Evolutionary conservation across 1,140 invertebrate species (phyloP).

Genomic region (Orchesella cincta): DNA sequence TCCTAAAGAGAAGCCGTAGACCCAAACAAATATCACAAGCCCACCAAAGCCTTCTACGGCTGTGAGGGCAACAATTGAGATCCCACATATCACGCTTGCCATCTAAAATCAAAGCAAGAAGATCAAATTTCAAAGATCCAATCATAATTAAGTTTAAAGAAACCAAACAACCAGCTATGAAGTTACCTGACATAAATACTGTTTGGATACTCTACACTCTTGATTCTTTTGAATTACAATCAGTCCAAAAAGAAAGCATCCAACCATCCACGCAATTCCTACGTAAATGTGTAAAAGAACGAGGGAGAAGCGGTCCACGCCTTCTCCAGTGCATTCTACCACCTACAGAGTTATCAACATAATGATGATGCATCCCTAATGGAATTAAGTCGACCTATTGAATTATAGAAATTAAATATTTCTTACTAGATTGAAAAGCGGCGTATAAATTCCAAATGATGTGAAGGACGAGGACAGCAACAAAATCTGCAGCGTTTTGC

Average conservation of each 20-base stretch:
- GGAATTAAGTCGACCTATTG: background rate
- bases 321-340: conserved; percentile 60
- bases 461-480: conserved; percentile 75
- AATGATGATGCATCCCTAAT: too few species aligned
- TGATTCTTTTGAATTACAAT: conserved; percentile 78
- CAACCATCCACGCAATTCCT: conserved; percentile 78
- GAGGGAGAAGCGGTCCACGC: conserved; percentile 68
- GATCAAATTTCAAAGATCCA: background rate
- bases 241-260: conserved; percentile 77
- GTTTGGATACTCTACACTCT: conserved; percentile 80
- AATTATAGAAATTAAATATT: background rate
- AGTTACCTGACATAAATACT: conserved; percentile 70
- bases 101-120: conserved; percentile 33
- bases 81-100: conserved; percentile 71
- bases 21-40: conserved; percentile 80
- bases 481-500: conserved; percentile 79
- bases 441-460: conserved; percentile 81
- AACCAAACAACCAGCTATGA: too few species aligned
- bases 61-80: conserved; percentile 78
- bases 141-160: conserved; percentile 1
- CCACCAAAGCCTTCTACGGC: conserved; percentile 71
- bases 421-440: conserved; percentile 78
- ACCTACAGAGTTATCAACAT: too few species aligned
- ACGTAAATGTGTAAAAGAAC: conserved; percentile 74
- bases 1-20: conserved; percentile 67